Evolutionary conservation across 2,797 vertebrate genomes (phyloP).

Genomic region (Distichodus sexfasciatus): DNA sequence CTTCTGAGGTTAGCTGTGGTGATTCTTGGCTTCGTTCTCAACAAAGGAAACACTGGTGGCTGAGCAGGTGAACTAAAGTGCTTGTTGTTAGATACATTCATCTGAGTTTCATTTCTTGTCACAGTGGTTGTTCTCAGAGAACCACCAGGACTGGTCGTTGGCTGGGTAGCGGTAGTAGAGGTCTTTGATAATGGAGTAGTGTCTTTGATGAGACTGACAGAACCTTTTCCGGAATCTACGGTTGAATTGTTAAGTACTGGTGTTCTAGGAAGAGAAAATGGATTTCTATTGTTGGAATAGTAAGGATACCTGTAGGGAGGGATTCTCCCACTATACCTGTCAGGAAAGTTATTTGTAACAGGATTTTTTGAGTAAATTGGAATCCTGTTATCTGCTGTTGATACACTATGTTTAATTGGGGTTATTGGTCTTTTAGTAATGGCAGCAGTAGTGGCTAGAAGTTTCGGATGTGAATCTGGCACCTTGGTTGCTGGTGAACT

Average conservation of each 20-base stretch:
- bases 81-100: slow-evolving; percentile 7
- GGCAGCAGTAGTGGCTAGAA: slow-evolving; percentile 14
- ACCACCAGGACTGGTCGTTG: not conserved
- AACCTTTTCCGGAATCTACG: slow-evolving; percentile 40
- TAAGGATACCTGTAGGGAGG: slow-evolving; percentile 53
- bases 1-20: slow-evolving; percentile 71
- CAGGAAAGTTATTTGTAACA: slow-evolving; percentile 74
- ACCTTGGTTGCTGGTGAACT: slow-evolving; percentile 13
- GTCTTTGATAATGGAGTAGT: not conserved
- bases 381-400: slow-evolving; percentile 50
- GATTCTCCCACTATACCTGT: slow-evolving; percentile 64
- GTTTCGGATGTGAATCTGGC: not conserved
- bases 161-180: not conserved
- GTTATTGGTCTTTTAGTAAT: slow-evolving; percentile 16
- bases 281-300: slow-evolving; percentile 49
- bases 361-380: slow-evolving; percentile 64
- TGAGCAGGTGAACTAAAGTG: slow-evolving; percentile 30
- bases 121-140: slow-evolving; percentile 12
- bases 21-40: slow-evolving; percentile 71
- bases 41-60: slow-evolving; percentile 50
- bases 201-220: slow-evolving; percentile 17
- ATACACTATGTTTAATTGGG: slow-evolving; percentile 42
- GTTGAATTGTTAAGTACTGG: slow-evolving; percentile 14
- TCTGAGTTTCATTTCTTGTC: slow-evolving; percentile 45
- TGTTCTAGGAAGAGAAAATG: slow-evolving; percentile 32